Base-by-base conservation (phyloP, 2,888 invertebrate genomes). In the Standfussiana lucernea region DNA sequence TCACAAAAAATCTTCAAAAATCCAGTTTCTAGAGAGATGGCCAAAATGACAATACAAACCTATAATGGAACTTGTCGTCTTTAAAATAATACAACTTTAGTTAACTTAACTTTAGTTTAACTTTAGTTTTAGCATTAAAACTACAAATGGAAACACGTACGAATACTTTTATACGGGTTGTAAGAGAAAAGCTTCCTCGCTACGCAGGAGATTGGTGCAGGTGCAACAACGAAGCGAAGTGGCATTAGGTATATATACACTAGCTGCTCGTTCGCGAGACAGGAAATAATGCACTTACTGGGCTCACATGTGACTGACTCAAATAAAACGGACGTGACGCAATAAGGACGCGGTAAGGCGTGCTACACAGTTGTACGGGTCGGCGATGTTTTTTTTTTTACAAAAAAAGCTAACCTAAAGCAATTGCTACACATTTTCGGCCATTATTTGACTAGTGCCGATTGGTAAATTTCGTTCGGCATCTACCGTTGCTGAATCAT, bases 261-360 rank as follows among this genome's bases (percentile, higher is more conserved):
- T 72, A 76, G 45, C 72, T 45, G 37, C 64, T 75, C 59, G 78
- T 68, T 71, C 78, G 40, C 28, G 66, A 62, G 62, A 77, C 75
- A 50, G 56, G 77, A 80, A 82, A 82, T 79, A 85, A 85, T 85
- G 77, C 75, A 80, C 75, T 80, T 74, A 83, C 53, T 64, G 53
- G 62, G 53, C 75, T 80, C 83, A 83, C 68, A 66, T 75, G 53
- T 74, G 35, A 76, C 56, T n/a, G 56, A 53, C 47, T 80, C 32
- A 59, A 80, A 76, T 80, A 80, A 83, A 83, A 83, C 59, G 76
- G 76, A 83, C 83, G 83, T 83, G 83, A 67, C 40, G 80, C 66
- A 64, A 75, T 75, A 71, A 56, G 69, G 50, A 37, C 37, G 65
- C 2, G 37, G 6, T 62, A 7, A 15, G 15, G 37, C n/a, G 37